Base-by-base conservation (phyloP, 2,888 invertebrate species). In the Timema cristinae region DNA sequence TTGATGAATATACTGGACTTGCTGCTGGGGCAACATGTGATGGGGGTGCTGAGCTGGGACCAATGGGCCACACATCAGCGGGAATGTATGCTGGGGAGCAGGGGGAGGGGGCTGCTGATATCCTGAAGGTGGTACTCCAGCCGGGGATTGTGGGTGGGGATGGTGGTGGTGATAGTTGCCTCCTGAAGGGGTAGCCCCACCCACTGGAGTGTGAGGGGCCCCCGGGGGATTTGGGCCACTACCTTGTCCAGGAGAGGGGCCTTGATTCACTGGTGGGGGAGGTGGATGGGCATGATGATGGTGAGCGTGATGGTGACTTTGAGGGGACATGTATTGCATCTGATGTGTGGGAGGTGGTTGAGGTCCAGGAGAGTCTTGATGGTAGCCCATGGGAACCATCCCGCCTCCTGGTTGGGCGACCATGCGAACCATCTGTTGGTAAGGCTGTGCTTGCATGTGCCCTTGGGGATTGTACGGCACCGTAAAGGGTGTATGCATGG, bases 391-490 rank as follows among this genome's bases (percentile, higher is more conserved):
- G 69, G 71, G 79, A 56, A 81, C 78, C 77, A 81, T 79, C 47
- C 78, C 78, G 63, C 78, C 77, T 54, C 75, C 75, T 71, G 79
- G 79, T 49, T 79, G 79, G 16, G 79, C 76, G 66, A 81, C 80
- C 80, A 92, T 90, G 71, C 91, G 87, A 77, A 92, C 86, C 85
- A 88, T 83, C 78, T 83, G 84, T 71, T 83, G 83, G 75, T 83
- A 83, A 49, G 81, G 81, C 76, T 82, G 82, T 51, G 83, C 81
- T 71, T 83, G 80, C 66, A 82, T 79, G 75, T 83, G 82, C 52
- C 77, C 77, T 47, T 79, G 79, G 11, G 81, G 81, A 69, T 80
- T 80, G 69, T 82, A 82, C 51, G 81, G 81, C 68, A 80, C 78
- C 47, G 79, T 77, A 75, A 79, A 80, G 73, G 77, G 79, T 6